Conservation (phyloP, 1,140 invertebrate genomes). For the Megalopta genalis region DNA sequence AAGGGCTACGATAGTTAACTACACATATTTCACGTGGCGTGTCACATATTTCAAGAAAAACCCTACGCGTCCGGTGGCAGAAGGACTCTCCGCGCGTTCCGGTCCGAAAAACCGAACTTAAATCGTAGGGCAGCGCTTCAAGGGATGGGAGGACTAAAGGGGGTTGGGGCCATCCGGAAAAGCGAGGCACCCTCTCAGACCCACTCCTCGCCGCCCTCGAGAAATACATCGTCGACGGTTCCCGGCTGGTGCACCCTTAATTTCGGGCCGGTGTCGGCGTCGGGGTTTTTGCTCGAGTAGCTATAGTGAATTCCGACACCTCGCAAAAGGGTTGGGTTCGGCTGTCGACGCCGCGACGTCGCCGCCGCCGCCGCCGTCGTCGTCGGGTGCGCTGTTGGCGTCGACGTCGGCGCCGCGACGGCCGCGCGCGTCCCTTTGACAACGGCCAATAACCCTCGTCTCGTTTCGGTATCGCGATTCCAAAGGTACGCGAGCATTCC, state of each 20-base stretch:
- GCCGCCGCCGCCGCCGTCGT: slow-evolving; percentile 13
- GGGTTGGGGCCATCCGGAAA: not conserved
- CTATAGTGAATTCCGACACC: slow-evolving; percentile 53
- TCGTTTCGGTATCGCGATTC: slow-evolving; percentile 55
- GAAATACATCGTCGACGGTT: slow-evolving; percentile 7
- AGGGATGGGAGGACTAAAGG: too few relatives aligned
- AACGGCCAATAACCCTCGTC: slow-evolving; percentile 55
- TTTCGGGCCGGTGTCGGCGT: slow-evolving; percentile 24
- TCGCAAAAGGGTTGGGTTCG: slow-evolving; percentile 47
- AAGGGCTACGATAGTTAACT: too few relatives aligned
- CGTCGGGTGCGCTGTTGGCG: slow-evolving; percentile 27
- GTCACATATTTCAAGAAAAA: too few relatives aligned
- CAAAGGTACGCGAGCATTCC: slow-evolving; percentile 32
- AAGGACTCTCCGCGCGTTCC: not conserved
- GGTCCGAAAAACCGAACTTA: too few relatives aligned
- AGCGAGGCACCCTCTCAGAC: not conserved
- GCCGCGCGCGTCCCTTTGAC: slow-evolving; percentile 46
- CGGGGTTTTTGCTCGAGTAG: slow-evolving; percentile 33
- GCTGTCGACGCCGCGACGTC: slow-evolving; percentile 14
- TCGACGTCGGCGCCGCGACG: slow-evolving; percentile 18
- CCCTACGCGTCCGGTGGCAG: not conserved
- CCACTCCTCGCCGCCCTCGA: not conserved
- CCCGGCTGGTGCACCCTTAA: slow-evolving; percentile 28
- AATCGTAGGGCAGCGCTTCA: too few relatives aligned
- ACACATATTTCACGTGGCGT: too few relatives aligned